Conservation (phyloP, 2,797 vertebrate genomes). For the Syngnathus acus region DNA sequence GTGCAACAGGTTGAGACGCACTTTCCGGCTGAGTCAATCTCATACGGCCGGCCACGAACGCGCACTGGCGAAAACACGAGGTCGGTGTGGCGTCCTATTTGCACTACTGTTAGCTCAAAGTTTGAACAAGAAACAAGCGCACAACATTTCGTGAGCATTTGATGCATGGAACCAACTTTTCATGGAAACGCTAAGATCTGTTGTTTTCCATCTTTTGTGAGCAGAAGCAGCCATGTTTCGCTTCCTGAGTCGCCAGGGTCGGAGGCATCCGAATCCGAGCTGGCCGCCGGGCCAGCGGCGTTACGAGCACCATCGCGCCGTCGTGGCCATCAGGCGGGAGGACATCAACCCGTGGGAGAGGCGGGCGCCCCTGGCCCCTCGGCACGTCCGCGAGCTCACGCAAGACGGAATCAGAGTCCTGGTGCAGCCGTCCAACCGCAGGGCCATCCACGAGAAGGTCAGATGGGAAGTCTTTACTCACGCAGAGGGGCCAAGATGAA, state of each 20-base stretch:
- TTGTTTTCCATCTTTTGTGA: slow-evolving; percentile 12
- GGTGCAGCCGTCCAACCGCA: slow-evolving; percentile 89
- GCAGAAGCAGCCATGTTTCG: slow-evolving; percentile 75
- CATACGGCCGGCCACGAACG: not conserved
- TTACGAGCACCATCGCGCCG: slow-evolving; percentile 60
- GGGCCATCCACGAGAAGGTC: slow-evolving; percentile 90
- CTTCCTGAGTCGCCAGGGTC: slow-evolving; percentile 53
- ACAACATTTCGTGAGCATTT: too few species aligned
- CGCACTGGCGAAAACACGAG: not conserved
- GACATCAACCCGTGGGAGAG: slow-evolving; percentile 93
- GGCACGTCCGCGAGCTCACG: slow-evolving; percentile 84
- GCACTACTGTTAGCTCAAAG: too few species aligned
- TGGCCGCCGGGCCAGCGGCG: slow-evolving; percentile 40
- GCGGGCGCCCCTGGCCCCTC: slow-evolving; percentile 88
- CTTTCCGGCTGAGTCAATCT: not conserved
- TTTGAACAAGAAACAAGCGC: too few species aligned
- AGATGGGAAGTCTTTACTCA: not conserved
- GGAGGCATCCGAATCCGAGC: slow-evolving; percentile 33
- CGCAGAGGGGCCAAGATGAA: too few species aligned
- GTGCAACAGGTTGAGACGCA: not conserved
- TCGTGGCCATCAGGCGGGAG: slow-evolving; percentile 88
- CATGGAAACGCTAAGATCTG: too few species aligned
- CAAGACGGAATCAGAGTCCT: slow-evolving; percentile 88
- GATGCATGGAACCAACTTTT: too few species aligned
- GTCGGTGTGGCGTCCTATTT: too few species aligned